Base-by-base conservation (phyloP, 2,113 vertebrate species). In the Apistogramma diplotaenia region DNA sequence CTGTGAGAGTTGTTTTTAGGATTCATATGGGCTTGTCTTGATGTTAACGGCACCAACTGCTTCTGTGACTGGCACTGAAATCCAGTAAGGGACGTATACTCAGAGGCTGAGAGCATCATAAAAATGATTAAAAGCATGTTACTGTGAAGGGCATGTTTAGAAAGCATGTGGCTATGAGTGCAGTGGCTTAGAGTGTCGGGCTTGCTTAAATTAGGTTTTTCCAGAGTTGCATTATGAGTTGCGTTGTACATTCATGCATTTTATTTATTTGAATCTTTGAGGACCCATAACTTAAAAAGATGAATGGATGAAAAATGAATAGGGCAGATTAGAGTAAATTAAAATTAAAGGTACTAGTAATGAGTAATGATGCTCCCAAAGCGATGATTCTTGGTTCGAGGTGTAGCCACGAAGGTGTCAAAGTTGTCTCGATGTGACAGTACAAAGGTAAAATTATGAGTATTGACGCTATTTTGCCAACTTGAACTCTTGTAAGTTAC, bases 81-180 rank as follows among this genome's bases (percentile, higher is more conserved):
- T 76, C 57, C 54, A 85, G 87, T 78, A 89, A 37, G 37, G 76
- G 77, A 74, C 23, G 35, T 80, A 58, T 79, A 62, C 76, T 25
- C 60, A 56, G 75, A 82, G 79, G 78, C 85, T 43, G 74, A 85
- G 76, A 56, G 77, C 71, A 78, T 91, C 89, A 88, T 92, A 90
- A 85, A 91, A 86, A 85, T 84, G 62, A 83, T 89, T 86, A 53
- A 90, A 91, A 78, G 78, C 54, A 70, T 49, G 37, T 54, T 37
- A n/a, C 53, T 46, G 1, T 62, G 71, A 53, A 65, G 62, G 87
- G 55, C 79, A 89, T 76, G 82, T 87, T 79, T 16, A 61, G 59
- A 78, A 84, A 76, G 74, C 23, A 72, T 27, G 60, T 78, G 25
- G 55, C 81, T 85, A 85, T 35, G 76, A 71, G 59, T 35, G 46